phyloP scores from a whole-genome alignment of 2,113 vertebrate species.

The Leptosomus discolor region DNA sequence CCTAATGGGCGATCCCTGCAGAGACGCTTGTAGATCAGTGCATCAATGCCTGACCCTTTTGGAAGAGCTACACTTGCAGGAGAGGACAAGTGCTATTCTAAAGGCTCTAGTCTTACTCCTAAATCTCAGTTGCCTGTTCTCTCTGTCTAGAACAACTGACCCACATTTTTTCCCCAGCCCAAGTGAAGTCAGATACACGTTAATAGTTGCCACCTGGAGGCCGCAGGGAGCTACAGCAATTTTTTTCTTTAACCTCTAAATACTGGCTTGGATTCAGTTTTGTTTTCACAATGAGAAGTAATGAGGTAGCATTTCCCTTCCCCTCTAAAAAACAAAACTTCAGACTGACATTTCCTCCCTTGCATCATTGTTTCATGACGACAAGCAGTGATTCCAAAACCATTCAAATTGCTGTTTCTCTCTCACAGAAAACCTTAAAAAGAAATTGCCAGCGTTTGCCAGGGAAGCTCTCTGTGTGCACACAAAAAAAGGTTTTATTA shows the following conservation, averaged over 20 bases:
- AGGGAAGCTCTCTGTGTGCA: background rate
- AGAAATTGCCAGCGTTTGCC: background rate
- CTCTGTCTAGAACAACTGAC: slow-evolving; percentile 13
- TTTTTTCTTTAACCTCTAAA: background rate
- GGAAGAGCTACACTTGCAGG: background rate
- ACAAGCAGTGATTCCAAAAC: background rate
- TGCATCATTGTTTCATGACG: background rate
- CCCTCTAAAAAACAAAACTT: background rate
- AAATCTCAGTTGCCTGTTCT: background rate
- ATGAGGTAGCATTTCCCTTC: background rate
- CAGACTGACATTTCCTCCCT: background rate
- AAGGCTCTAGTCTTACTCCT: background rate
- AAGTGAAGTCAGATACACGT: background rate
- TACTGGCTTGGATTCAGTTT: background rate
- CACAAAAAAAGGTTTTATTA: background rate
- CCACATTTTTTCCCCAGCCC: background rate
- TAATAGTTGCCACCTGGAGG: slow-evolving; percentile 44
- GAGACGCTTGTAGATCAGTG: accelerated
- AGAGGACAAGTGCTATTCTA: background rate
- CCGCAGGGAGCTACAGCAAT: background rate
- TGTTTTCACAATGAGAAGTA: background rate
- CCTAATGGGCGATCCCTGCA: background rate
- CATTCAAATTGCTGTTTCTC: background rate
- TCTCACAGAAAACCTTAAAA: background rate
- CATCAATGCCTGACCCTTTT: background rate